These are phyloP conservation scores for Diplolepis rosae DNA, from an alignment of 2,888 invertebrate species.

Conservation along the genomic window DNA sequence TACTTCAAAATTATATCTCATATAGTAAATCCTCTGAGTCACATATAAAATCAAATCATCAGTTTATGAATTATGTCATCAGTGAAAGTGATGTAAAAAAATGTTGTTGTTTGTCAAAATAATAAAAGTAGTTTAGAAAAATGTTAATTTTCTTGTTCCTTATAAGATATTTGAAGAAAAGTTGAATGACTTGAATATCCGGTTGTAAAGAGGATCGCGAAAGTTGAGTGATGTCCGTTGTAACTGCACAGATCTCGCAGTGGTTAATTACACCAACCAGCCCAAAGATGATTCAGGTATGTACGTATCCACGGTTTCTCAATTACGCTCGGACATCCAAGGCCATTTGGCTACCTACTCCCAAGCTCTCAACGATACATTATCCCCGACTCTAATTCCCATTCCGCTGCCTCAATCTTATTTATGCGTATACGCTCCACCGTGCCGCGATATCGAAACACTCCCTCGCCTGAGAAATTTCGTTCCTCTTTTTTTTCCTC, in stretches of 20 bases:
- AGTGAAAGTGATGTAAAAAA: no score
- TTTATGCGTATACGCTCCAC: slow-evolving; percentile 48
- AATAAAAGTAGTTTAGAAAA: no score
- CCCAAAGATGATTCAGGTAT: slow-evolving; percentile 47
- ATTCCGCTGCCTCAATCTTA: slow-evolving; percentile 52
- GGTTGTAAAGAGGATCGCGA: not conserved
- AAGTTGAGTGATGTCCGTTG: slow-evolving; percentile 9
- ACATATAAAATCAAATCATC: no score
- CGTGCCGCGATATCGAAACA: slow-evolving; percentile 30
- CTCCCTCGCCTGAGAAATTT: slow-evolving; percentile 22
- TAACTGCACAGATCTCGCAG: slow-evolving; percentile 35
- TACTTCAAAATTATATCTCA: not conserved
- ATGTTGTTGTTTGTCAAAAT: no score
- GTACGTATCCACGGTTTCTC: slow-evolving; percentile 55
- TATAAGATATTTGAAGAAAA: not conserved
- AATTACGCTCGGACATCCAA: slow-evolving; percentile 56
- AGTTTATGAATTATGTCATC: no score
- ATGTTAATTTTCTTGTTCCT: no score
- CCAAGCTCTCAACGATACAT: slow-evolving; percentile 43
- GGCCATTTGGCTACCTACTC: slow-evolving; percentile 53
- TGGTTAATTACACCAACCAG: slow-evolving; percentile 52
- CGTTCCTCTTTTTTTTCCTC: slow-evolving; percentile 14
- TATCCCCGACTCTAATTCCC: slow-evolving; percentile 55
- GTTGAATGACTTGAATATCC: not conserved
- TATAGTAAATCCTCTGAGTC: no score